Conservation (phyloP, 2,888 invertebrate species). For the Ephialtes manifestator region DNA sequence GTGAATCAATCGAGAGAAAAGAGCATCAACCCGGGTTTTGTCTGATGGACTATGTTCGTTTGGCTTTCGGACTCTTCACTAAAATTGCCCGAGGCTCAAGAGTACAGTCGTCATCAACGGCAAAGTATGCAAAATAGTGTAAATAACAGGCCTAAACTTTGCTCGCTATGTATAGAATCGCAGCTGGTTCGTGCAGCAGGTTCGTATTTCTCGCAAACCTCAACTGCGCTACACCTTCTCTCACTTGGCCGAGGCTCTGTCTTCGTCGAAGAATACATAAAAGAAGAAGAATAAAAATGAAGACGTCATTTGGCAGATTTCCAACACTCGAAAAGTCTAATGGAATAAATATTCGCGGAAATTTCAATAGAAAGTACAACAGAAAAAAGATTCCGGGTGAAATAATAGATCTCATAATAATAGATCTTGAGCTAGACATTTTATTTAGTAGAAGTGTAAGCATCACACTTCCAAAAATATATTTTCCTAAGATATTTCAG, state of each 20-base stretch:
- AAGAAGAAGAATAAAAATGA: constrained; percentile 12
- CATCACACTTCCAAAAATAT: background rate
- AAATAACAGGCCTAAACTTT: constrained; percentile 77
- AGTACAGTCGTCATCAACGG: constrained; percentile 65
- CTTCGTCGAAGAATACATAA: constrained; percentile 10
- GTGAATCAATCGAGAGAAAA: background rate
- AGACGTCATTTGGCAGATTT: constrained; percentile 32
- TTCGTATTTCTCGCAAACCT: constrained; percentile 37
- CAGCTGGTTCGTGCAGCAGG: constrained; percentile 22
- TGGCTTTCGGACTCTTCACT: constrained; percentile 29
- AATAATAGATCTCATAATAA: background rate
- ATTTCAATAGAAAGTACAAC: constrained; percentile 21
- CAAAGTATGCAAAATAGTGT: constrained; percentile 80
- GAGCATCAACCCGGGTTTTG: background rate
- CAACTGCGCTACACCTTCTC: background rate
- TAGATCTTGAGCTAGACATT: background rate
- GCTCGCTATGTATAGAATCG: constrained; percentile 72
- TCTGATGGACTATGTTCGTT: constrained; percentile 32
- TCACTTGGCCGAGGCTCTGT: constrained; percentile 9
- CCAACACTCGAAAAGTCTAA: constrained; percentile 21
- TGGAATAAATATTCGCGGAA: constrained; percentile 24
- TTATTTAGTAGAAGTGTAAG: constrained; percentile 9
- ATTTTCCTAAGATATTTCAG: background rate
- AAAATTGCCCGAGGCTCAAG: constrained; percentile 35
- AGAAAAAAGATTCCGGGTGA: constrained; percentile 4